Conservation (phyloP, 2,888 invertebrate species). For the Cenopis cana region DNA sequence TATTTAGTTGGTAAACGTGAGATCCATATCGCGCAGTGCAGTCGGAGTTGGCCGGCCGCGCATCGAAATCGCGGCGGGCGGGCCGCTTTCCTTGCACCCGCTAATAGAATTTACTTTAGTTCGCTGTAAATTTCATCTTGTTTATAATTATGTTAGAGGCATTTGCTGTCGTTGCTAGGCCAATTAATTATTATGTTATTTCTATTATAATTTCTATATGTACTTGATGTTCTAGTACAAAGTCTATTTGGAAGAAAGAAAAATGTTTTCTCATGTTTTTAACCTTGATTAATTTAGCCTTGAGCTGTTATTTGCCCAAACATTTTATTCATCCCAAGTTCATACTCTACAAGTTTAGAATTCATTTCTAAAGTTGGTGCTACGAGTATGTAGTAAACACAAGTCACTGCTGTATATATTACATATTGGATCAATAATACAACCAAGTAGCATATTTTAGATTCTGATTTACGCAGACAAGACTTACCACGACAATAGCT, state of each 20-base stretch:
- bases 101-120: slow-evolving; percentile 48
- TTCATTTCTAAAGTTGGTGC: too few species aligned
- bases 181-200: slow-evolving; percentile 10
- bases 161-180: slow-evolving; percentile 15
- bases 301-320: too few species aligned
- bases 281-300: too few species aligned
- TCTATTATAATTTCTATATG: not conserved
- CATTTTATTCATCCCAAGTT: too few species aligned
- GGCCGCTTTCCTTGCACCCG: slow-evolving; percentile 58
- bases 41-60: slow-evolving; percentile 69
- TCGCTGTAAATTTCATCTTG: slow-evolving; percentile 42
- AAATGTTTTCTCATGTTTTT: too few species aligned
- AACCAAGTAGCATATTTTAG: slow-evolving; percentile 16
- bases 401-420: too few species aligned
- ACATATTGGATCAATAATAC: too few species aligned
- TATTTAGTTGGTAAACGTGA: slow-evolving; percentile 82
- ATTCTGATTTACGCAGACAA: slow-evolving; percentile 38
- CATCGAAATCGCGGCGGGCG: slow-evolving; percentile 73
- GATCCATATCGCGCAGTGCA: slow-evolving; percentile 77
- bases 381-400: too few species aligned
- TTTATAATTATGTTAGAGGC: slow-evolving; percentile 28
- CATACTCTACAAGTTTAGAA: too few species aligned
- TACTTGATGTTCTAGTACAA: too few species aligned
- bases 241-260: too few species aligned
- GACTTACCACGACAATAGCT: slow-evolving; percentile 50